These are phyloP conservation scores for Hycleus cichorii DNA, from an alignment of 1,140 invertebrate genomes.

Conservation along the genomic window DNA sequence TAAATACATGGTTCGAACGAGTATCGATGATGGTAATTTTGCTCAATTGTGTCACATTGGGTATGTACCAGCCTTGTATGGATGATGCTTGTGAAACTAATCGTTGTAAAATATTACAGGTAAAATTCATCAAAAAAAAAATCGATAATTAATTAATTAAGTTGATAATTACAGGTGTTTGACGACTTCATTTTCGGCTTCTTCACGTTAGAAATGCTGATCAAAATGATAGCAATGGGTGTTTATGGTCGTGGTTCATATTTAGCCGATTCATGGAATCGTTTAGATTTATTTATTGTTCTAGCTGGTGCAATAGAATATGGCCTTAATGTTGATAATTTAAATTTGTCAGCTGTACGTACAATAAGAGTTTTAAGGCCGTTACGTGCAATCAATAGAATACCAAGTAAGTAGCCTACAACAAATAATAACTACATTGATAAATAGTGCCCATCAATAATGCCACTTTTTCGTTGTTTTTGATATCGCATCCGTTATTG, in stretches of 20 bases:
- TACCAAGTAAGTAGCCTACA: slow-evolving; percentile 84
- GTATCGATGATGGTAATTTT: slow-evolving; percentile 97
- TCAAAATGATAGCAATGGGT: slow-evolving; percentile 99
- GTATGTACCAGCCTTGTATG: slow-evolving; percentile 98
- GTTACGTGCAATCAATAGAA: slow-evolving; percentile 95
- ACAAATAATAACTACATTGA: background rate
- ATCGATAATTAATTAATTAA: background rate
- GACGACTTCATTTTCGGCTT: slow-evolving; percentile 98
- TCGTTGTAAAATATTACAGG: slow-evolving; percentile 90
- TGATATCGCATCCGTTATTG: too few relatives aligned
- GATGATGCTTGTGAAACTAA: slow-evolving; percentile 88
- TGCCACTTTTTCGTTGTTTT: too few relatives aligned
- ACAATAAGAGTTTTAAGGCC: slow-evolving; percentile 95
- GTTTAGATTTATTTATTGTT: slow-evolving; percentile 98
- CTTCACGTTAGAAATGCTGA: slow-evolving; percentile 92
- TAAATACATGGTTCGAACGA: slow-evolving; percentile 95
- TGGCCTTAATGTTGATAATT: slow-evolving; percentile 88
- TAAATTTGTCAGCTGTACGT: slow-evolving; percentile 95
- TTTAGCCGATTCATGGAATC: slow-evolving; percentile 96
- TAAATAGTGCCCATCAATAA: background rate
- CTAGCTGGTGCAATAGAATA: slow-evolving; percentile 91
- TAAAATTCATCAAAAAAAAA: slow-evolving; percentile 40
- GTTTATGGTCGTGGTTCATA: slow-evolving; percentile 90
- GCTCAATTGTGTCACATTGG: slow-evolving; percentile 96
- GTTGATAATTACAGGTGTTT: slow-evolving; percentile 65